phyloP scores from a whole-genome alignment of 2,888 invertebrate genomes.

The Euzetes globulus region DNA sequence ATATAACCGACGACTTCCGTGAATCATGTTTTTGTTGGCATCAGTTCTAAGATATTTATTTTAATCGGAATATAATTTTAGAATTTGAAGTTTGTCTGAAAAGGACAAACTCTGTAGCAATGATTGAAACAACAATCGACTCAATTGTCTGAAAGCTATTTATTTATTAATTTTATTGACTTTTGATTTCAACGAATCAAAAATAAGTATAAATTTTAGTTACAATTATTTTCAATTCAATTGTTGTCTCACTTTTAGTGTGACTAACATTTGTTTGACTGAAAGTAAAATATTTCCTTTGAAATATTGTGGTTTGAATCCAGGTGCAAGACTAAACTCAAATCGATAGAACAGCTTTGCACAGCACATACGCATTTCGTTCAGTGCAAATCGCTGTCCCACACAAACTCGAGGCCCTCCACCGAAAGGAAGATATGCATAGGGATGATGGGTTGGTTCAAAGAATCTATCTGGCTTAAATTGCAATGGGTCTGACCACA shows the following conservation, averaged over 20 bases:
- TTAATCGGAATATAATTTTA: no score
- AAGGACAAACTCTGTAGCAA: no score
- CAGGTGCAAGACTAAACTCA: background rate
- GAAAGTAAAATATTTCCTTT: background rate
- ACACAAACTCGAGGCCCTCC: conserved; percentile 2
- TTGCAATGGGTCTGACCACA: conserved; percentile 37
- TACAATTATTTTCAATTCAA: no score
- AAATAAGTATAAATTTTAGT: no score
- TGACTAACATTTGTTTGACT: background rate
- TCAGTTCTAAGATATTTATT: no score
- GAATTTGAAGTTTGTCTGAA: no score
- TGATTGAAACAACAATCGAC: no score
- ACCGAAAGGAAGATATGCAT: conserved; percentile 29
- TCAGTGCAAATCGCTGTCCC: conserved; percentile 13
- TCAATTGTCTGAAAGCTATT: no score
- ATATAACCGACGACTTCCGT: no score
- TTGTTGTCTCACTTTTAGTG: background rate
- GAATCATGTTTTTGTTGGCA: no score
- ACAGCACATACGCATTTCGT: conserved; percentile 2
- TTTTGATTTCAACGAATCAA: no score
- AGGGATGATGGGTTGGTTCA: background rate
- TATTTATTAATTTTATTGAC: no score
- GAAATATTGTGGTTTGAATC: background rate
- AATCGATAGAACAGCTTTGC: background rate
- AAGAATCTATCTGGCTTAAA: conserved; percentile 41